Conservation (phyloP, 2,888 invertebrate species). For the Drosophila nigricruria region DNA sequence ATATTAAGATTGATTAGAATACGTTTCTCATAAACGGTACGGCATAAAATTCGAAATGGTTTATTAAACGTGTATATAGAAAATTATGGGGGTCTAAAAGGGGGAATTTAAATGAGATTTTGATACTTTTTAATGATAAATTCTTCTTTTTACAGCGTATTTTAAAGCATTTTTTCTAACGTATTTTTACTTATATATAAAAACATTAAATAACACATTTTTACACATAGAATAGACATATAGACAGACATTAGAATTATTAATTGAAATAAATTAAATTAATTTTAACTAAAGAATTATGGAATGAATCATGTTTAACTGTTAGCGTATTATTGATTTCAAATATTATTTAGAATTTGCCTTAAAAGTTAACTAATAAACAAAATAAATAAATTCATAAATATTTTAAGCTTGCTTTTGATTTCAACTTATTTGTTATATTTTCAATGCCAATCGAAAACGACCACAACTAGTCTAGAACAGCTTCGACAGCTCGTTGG, state of each 20-base stretch:
- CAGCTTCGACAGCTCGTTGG: background rate
- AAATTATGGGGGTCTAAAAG: background rate
- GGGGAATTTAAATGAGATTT: background rate
- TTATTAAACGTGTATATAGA: constrained; percentile 5
- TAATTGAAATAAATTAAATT: background rate
- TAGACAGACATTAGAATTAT: background rate
- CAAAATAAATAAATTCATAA: background rate
- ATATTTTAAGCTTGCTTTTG: background rate
- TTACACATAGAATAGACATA: no score
- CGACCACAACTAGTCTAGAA: constrained; percentile 2
- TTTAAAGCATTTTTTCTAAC: background rate
- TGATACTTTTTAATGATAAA: background rate
- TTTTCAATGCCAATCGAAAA: background rate
- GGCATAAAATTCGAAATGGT: constrained; percentile 17
- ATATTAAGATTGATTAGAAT: constrained; percentile 60
- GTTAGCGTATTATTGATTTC: background rate
- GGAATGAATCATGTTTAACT: no score
- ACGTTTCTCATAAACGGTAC: constrained; percentile 3
- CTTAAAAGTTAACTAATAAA: background rate
- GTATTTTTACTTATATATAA: background rate
- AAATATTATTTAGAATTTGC: no score
- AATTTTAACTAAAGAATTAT: background rate
- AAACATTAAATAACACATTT: background rate
- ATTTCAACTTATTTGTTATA: background rate
- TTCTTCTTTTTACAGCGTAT: background rate